phyloP scores from a whole-genome alignment of 1,140 invertebrate genomes.

The Pomacea maculata region DNA sequence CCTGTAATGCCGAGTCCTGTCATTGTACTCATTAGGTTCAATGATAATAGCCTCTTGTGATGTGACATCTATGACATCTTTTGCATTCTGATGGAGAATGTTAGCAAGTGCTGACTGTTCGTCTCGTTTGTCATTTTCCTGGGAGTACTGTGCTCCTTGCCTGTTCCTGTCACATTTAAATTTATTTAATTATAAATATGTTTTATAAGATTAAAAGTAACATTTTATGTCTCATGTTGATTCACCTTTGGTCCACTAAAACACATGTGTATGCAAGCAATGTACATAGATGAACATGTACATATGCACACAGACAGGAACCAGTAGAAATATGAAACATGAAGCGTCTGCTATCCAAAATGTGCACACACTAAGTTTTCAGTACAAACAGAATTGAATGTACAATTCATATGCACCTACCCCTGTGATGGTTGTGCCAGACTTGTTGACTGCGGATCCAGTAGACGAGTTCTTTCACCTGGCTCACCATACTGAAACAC shows the following conservation, averaged over 20 bases:
- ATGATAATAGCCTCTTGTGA: conserved; percentile 81
- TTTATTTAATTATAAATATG: neutral
- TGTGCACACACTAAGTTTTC: neutral
- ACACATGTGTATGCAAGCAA: neutral
- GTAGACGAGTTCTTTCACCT: conserved; percentile 33
- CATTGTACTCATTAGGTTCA: conserved; percentile 82
- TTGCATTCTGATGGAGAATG: conserved; percentile 87
- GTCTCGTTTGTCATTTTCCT: conserved; percentile 76
- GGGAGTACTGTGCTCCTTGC: conserved; percentile 14
- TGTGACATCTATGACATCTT: conserved; percentile 87
- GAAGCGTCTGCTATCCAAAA: no score
- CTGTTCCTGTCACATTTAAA: conserved; percentile 7
- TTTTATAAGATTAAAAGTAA: neutral
- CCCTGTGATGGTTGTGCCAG: conserved; percentile 16
- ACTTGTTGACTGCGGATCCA: conserved; percentile 31
- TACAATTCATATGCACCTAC: neutral
- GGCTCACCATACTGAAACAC: conserved; percentile 18
- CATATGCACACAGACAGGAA: neutral
- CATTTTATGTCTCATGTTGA: neutral
- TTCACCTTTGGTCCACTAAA: neutral
- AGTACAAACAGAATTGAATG: neutral
- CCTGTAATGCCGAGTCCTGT: conserved; percentile 72
- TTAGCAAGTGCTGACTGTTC: conserved; percentile 87
- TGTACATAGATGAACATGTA: neutral
- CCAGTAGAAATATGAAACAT: neutral